These are phyloP conservation scores for Pyxicephalus adspersus DNA, from an alignment of 2,113 vertebrate species.

Conservation along the genomic window DNA sequence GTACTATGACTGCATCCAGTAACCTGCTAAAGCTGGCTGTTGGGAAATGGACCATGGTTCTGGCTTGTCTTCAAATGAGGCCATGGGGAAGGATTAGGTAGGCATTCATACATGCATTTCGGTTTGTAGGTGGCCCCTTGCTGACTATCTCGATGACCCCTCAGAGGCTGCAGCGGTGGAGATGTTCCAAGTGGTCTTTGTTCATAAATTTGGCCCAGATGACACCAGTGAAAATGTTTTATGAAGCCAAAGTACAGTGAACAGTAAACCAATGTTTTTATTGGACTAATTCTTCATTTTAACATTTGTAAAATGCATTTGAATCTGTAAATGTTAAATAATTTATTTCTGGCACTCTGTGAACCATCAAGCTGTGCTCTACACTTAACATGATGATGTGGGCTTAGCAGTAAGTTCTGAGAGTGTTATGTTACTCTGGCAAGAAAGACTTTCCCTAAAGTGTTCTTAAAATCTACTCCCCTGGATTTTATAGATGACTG, in stretches of 20 bases:
- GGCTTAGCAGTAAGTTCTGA: constrained; percentile 41
- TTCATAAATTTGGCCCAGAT: constrained; percentile 42
- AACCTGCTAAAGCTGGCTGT: neutral
- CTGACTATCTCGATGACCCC: constrained; percentile 36
- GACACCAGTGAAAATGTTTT: constrained; percentile 15
- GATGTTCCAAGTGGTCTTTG: constrained; percentile 45
- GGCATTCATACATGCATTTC: constrained; percentile 3
- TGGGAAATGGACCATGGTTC: neutral
- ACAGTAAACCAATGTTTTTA: constrained; percentile 50
- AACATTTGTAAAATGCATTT: constrained; percentile 55
- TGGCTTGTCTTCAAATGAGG: constrained; percentile 21
- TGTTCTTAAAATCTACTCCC: constrained; percentile 30
- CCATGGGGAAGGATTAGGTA: constrained; percentile 2
- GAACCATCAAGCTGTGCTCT: constrained; percentile 21
- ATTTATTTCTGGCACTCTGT: constrained; percentile 51
- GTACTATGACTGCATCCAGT: neutral
- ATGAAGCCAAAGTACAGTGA: constrained; percentile 24
- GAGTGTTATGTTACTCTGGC: constrained; percentile 50
- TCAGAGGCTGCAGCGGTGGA: constrained; percentile 29
- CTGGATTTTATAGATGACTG: constrained; percentile 13
- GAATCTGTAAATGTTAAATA: constrained; percentile 51
- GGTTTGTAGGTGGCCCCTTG: constrained; percentile 38
- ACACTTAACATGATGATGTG: constrained; percentile 40
- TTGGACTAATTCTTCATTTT: constrained; percentile 48
- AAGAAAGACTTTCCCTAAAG: constrained; percentile 38